A percentile compares a stretch with the other conserved stretches of the same genome.
phyloP scores from a whole-genome alignment of 2,797 vertebrate genomes.

The Poliocrania exsul region DNA sequence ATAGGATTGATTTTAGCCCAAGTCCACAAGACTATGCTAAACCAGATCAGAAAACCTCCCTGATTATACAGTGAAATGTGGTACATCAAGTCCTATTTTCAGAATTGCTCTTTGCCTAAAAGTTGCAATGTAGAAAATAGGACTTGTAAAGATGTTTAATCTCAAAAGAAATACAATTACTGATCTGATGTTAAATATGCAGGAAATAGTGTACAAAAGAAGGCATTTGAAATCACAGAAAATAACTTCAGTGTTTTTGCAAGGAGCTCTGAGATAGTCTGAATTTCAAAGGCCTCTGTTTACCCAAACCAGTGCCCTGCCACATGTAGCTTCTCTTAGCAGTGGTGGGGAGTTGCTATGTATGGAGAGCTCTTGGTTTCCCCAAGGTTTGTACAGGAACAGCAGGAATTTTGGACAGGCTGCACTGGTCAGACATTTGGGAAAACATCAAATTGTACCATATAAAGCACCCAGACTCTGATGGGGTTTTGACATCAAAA shows the following conservation, averaged over 20 bases:
- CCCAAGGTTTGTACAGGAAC: neutral
- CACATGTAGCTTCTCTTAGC: neutral
- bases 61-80: neutral
- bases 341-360: neutral
- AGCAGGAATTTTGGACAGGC: neutral
- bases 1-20: neutral
- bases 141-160: neutral
- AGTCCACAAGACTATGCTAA: neutral
- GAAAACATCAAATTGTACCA: neutral
- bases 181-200: neutral
- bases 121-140: neutral
- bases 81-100: neutral
- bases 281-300: neutral
- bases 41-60: neutral
- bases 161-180: neutral
- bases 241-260: neutral
- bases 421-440: neutral
- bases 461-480: neutral
- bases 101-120: neutral
- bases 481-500: neutral
- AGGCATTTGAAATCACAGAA: neutral
- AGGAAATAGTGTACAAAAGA: neutral
- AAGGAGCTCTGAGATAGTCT: neutral
- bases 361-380: neutral
- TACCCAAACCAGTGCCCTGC: neutral